Evolutionary conservation across 2,888 invertebrate genomes (phyloP).

Genomic region (Pachycephus smyrnensis): DNA sequence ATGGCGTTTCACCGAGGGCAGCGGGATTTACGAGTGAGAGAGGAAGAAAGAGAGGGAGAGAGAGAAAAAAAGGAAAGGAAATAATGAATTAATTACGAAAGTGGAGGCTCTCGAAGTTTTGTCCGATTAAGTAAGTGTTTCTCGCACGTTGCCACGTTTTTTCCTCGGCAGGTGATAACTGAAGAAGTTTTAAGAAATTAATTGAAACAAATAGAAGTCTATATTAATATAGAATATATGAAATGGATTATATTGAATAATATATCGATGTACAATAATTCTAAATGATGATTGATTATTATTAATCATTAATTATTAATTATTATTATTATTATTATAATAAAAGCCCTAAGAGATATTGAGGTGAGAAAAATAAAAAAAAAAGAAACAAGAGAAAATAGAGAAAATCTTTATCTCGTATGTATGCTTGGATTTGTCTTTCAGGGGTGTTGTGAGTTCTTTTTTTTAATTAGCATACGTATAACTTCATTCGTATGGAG

Average conservation of each 20-base stretch:
- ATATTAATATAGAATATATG: conserved; percentile 64
- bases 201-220: conserved; percentile 58
- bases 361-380: conserved; percentile 1
- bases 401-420: background rate
- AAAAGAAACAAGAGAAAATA: background rate
- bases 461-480: background rate
- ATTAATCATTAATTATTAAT: conserved; percentile 24
- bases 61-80: background rate
- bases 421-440: background rate
- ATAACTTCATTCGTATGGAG: background rate
- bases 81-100: background rate
- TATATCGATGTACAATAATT: conserved; percentile 66
- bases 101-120: conserved; percentile 17
- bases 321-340: conserved; percentile 3
- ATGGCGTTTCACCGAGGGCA: conserved; percentile 6
- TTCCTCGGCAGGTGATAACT: conserved; percentile 56
- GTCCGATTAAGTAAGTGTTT: conserved; percentile 50
- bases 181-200: conserved; percentile 39
- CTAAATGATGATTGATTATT: conserved; percentile 57
- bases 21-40: conserved; percentile 7
- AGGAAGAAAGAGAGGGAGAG: background rate
- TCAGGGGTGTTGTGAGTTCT: background rate
- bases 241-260: conserved; percentile 65
- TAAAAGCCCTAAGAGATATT: conserved; percentile 8
- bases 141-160: conserved; percentile 54